Evolutionary conservation across 2,888 invertebrate species (phyloP).

Genomic region (Macropis europaea): DNA sequence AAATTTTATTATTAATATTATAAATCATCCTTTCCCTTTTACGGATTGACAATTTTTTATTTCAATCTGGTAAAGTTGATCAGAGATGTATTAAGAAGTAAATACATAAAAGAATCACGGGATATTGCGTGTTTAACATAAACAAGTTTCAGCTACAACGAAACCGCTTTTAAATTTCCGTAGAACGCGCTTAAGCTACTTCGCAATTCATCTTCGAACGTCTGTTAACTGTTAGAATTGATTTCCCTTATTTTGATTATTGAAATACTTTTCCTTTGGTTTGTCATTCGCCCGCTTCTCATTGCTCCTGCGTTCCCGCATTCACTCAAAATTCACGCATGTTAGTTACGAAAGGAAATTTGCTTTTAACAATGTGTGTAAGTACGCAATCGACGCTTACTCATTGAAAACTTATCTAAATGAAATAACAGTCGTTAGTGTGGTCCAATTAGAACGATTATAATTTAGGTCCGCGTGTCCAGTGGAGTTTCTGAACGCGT

Average conservation of each 20-base stretch:
- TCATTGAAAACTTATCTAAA: slow-evolving; percentile 41
- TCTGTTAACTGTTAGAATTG: slow-evolving; percentile 39
- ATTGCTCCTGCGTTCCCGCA: slow-evolving; percentile 1
- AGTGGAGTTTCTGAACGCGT: slow-evolving; percentile 5
- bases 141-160: slow-evolving; percentile 30
- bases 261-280: slow-evolving; percentile 29
- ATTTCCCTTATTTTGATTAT: slow-evolving; percentile 33
- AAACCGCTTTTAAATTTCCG: slow-evolving; percentile 16
- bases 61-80: slow-evolving; percentile 27
- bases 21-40: slow-evolving; percentile 41
- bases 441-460: slow-evolving; percentile 46
- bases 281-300: slow-evolving; percentile 5
- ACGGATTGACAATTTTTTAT: slow-evolving; percentile 39
- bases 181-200: slow-evolving; percentile 29
- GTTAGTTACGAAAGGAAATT: slow-evolving; percentile 19
- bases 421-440: slow-evolving; percentile 46
- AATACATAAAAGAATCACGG: slow-evolving; percentile 35
- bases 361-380: slow-evolving; percentile 28
- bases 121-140: slow-evolving; percentile 29
- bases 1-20: slow-evolving; percentile 53
- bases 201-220: slow-evolving; percentile 41
- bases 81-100: slow-evolving; percentile 17
- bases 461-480: slow-evolving; percentile 44
- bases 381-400: slow-evolving; percentile 10
- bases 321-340: slow-evolving; percentile 29